These are phyloP conservation scores for Gobius niger DNA, from an alignment of 2,113 vertebrate genomes.

Conservation along the genomic window DNA sequence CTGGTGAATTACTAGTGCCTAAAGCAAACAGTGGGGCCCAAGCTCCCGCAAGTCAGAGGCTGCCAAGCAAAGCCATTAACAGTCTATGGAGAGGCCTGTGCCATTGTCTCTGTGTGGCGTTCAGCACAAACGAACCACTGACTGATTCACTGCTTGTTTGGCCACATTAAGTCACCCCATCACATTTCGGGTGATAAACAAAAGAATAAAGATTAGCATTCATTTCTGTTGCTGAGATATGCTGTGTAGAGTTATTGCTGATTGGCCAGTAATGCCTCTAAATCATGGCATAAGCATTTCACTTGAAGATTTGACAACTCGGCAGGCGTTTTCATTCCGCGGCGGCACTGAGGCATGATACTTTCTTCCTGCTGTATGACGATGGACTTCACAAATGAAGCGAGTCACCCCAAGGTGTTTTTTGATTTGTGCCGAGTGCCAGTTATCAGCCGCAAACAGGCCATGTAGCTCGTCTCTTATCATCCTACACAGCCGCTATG, in stretches of 20 bases:
- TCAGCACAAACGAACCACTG: slow-evolving; percentile 48
- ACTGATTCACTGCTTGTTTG: slow-evolving; percentile 46
- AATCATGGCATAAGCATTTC: slow-evolving; percentile 58
- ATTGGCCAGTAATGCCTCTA: slow-evolving; percentile 30
- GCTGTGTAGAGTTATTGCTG: slow-evolving; percentile 17
- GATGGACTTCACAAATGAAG: slow-evolving; percentile 72
- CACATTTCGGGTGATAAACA: slow-evolving; percentile 12
- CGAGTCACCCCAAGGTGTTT: slow-evolving; percentile 71
- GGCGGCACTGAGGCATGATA: slow-evolving; percentile 51
- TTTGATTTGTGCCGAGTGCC: slow-evolving; percentile 74
- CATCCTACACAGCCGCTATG: slow-evolving; percentile 62
- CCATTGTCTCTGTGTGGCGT: slow-evolving; percentile 30
- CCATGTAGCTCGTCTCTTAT: slow-evolving; percentile 72
- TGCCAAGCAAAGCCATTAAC: slow-evolving; percentile 66
- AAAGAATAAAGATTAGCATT: slow-evolving; percentile 15
- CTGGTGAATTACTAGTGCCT: slow-evolving; percentile 53
- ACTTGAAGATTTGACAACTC: slow-evolving; percentile 60
- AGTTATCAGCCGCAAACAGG: slow-evolving; percentile 73
- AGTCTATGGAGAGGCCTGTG: slow-evolving; percentile 59
- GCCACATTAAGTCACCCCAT: slow-evolving; percentile 24
- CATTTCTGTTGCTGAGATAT: slow-evolving; percentile 27
- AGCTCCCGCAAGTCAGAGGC: slow-evolving; percentile 60
- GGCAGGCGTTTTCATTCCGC: slow-evolving; percentile 52
- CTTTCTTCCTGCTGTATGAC: slow-evolving; percentile 52
- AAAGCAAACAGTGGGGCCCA: slow-evolving; percentile 65